Evolutionary conservation across 2,797 vertebrate species (phyloP).

Genomic region (Parauchenoglanis punctatus): DNA sequence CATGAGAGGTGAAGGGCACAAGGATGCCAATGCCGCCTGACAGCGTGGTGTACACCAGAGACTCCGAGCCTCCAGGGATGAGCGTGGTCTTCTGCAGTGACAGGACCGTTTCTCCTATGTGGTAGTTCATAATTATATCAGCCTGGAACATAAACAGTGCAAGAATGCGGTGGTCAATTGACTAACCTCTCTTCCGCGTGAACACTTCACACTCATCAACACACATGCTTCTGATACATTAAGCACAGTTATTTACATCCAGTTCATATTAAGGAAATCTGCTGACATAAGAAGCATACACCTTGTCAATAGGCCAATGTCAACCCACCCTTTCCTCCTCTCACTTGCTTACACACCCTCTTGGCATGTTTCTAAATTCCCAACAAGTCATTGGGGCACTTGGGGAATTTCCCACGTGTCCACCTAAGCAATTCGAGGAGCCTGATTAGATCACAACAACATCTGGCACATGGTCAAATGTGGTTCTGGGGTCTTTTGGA

Average conservation of each 20-base stretch:
- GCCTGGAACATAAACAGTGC: constrained; percentile 76
- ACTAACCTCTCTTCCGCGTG: neutral
- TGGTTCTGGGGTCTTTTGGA: constrained; percentile 48
- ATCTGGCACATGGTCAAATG: constrained; percentile 42
- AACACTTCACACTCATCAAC: neutral
- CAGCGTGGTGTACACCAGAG: constrained; percentile 94
- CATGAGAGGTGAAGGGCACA: constrained; percentile 97
- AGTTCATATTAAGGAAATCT: neutral
- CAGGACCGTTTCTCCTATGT: constrained; percentile 92
- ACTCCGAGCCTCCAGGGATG: constrained; percentile 96
- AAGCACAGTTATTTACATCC: neutral
- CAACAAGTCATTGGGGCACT: constrained; percentile 57
- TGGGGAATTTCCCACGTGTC: constrained; percentile 73
- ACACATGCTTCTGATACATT: neutral
- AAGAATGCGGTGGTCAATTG: neutral
- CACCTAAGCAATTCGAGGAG: constrained; percentile 71
- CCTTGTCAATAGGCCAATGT: neutral
- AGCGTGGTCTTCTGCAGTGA: constrained; percentile 97
- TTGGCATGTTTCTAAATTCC: constrained; percentile 53
- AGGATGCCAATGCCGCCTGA: constrained; percentile 96
- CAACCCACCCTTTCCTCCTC: constrained; percentile 18
- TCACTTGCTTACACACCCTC: constrained; percentile 48
- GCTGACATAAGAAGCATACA: neutral
- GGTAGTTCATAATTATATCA: constrained; percentile 95
- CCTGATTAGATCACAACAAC: constrained; percentile 42